Conservation (phyloP, 2,888 invertebrate species). For the Xestia rhomboidea region DNA sequence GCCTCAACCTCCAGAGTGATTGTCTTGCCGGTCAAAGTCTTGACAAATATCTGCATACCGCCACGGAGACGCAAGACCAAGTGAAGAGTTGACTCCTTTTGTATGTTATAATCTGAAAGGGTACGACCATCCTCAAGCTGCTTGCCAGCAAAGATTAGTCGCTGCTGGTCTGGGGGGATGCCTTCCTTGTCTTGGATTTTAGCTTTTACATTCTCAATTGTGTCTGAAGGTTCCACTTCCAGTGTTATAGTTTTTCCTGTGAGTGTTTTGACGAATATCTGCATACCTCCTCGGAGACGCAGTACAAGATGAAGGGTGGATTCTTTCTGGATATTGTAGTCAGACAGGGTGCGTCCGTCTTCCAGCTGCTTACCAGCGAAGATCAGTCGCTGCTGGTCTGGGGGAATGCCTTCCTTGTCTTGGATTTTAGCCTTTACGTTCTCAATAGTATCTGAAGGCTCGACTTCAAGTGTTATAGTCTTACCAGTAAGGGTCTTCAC, state of each 20-base stretch:
- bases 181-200: constrained; percentile 85
- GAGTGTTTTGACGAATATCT: constrained; percentile 95
- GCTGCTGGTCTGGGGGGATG: constrained; percentile 83
- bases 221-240: constrained; percentile 82
- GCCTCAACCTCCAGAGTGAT: constrained; percentile 81
- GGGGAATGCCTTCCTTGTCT: constrained; percentile 82
- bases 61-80: constrained; percentile 73
- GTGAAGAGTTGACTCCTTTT: constrained; percentile 82
- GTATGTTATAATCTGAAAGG: constrained; percentile 83
- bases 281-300: constrained; percentile 66
- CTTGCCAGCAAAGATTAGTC: constrained; percentile 82
- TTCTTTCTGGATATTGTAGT: constrained; percentile 83
- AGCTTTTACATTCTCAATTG: constrained; percentile 84
- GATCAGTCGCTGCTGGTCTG: constrained; percentile 81
- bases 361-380: constrained; percentile 82
- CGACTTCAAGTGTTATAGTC: constrained; percentile 81
- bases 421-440: constrained; percentile 84
- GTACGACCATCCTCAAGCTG: constrained; percentile 83
- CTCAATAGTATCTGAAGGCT: constrained; percentile 80
- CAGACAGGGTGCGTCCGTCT: constrained; percentile 80
- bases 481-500: constrained; percentile 81
- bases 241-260: constrained; percentile 92
- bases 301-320: no score
- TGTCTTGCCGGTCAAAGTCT: constrained; percentile 80
- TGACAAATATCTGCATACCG: constrained; percentile 83